phyloP scores from a whole-genome alignment of 2,113 vertebrate species.

The Aplodontia rufa region DNA sequence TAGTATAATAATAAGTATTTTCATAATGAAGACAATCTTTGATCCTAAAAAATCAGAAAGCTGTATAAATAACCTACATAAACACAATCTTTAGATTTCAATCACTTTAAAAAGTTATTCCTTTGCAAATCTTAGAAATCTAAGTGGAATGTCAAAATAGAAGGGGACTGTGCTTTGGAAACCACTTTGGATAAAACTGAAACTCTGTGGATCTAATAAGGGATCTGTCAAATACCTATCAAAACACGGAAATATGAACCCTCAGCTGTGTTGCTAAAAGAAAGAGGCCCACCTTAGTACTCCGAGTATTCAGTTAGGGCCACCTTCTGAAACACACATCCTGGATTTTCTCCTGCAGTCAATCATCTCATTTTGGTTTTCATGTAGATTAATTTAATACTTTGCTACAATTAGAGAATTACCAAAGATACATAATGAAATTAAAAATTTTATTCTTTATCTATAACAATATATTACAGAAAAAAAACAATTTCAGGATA shows the following conservation, averaged over 20 bases:
- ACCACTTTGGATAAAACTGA: background rate
- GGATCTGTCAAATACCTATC: background rate
- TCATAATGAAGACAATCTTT: conserved; percentile 54
- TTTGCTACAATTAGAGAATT: background rate
- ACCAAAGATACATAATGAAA: background rate
- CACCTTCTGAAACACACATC: background rate
- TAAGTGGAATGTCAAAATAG: background rate
- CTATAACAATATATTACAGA: background rate
- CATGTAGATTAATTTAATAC: background rate
- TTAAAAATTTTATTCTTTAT: background rate
- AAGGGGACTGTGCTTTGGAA: background rate
- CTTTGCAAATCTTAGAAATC: conserved; percentile 33
- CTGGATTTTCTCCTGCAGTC: background rate
- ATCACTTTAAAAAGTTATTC: conserved; percentile 20
- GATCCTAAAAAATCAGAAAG: conserved; percentile 37
- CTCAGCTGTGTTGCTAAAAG: rapidly evolving
- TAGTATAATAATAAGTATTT: conserved; percentile 40
- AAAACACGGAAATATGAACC: background rate
- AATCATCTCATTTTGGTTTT: background rate
- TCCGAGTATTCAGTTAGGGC: background rate
- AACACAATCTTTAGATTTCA: conserved; percentile 27
- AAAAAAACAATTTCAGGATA: conserved; percentile 24
- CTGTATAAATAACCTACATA: background rate
- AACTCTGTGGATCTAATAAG: background rate
- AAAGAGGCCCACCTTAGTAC: background rate